A percentile compares a stretch with the other conserved stretches of the same genome.
Conservation (phyloP, 1,140 invertebrate genomes). For the Pogonognathellus flavescens region DNA sequence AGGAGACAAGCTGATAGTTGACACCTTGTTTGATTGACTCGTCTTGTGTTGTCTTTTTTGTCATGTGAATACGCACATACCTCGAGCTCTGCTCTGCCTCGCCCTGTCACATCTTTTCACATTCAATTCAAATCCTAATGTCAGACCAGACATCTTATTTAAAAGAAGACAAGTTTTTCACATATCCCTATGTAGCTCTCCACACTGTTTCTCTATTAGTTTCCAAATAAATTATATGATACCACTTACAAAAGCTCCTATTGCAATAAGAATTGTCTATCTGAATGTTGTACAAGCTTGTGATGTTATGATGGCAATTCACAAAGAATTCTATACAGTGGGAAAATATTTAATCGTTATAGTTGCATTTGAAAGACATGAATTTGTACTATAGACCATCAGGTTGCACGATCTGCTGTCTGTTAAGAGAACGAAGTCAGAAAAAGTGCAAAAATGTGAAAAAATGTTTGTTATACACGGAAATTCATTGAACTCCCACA, state of each 20-base stretch:
- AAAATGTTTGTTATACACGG: too few species aligned
- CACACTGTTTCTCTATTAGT: constrained; percentile 6
- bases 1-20: constrained; percentile 7
- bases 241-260: neutral
- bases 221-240: constrained; percentile 5
- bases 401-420: too few species aligned
- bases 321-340: neutral
- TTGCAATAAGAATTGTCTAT: too few species aligned
- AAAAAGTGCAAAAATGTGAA: too few species aligned
- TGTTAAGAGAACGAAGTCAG: too few species aligned
- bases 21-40: constrained; percentile 48
- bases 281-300: neutral
- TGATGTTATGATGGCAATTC: too few species aligned
- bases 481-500: too few species aligned
- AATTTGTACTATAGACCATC: too few species aligned
- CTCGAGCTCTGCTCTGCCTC: neutral
- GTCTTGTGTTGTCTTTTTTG: constrained; percentile 46
- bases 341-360: neutral
- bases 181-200: constrained; percentile 4
- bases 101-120: constrained; percentile 32
- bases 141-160: constrained; percentile 39
- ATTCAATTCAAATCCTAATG: constrained; percentile 29
- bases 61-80: constrained; percentile 8
- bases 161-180: constrained; percentile 40
- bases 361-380: too few species aligned